Evolutionary conservation across 2,888 invertebrate genomes (phyloP).

Genomic region (Orchesellides sinensis): DNA sequence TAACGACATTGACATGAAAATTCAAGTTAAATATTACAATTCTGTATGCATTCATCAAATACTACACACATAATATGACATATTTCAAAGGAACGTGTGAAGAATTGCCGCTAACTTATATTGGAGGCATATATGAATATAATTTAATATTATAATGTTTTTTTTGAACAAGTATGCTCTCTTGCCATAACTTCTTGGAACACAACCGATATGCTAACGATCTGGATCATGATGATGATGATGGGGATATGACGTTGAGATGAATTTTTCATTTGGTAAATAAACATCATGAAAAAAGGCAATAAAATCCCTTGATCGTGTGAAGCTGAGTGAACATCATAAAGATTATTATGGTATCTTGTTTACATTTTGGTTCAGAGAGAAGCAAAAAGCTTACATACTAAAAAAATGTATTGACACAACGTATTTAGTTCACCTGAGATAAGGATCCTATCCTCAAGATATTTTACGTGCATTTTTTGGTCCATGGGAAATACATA

Average conservation of each 20-base stretch:
- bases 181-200: constrained; percentile 3
- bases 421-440: constrained; percentile 64
- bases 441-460: constrained; percentile 40
- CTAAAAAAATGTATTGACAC: constrained; percentile 47
- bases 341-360: constrained; percentile 56
- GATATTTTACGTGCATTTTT: constrained; percentile 20
- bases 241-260: constrained; percentile 16
- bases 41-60: too few relatives aligned
- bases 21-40: too few relatives aligned
- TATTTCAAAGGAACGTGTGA: too few relatives aligned
- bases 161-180: too few relatives aligned
- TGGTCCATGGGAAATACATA: too few relatives aligned
- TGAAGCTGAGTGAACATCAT: constrained; percentile 36
- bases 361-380: constrained; percentile 50
- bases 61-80: too few relatives aligned
- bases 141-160: too few relatives aligned
- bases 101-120: too few relatives aligned
- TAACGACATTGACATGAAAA: too few relatives aligned
- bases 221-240: constrained; percentile 4
- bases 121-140: too few relatives aligned
- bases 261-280: constrained; percentile 53
- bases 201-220: neutral
- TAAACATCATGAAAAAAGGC: constrained; percentile 51
- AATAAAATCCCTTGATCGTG: constrained; percentile 58
- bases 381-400: constrained; percentile 2